Conservation (phyloP, 2,888 invertebrate genomes). For the Heliconius ethilla region DNA sequence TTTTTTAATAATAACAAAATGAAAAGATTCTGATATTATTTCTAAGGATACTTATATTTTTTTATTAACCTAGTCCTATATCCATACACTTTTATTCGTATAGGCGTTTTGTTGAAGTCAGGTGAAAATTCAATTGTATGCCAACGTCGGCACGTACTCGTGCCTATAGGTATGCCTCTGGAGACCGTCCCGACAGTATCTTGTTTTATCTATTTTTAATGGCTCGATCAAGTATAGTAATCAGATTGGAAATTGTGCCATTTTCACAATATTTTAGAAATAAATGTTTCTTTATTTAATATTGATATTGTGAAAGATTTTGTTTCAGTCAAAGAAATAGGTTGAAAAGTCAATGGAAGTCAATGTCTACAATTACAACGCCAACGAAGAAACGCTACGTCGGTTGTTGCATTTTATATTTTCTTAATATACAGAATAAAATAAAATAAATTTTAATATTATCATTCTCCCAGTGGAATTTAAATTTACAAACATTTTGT, state of each 20-base stretch:
- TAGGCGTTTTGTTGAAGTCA: conserved; percentile 53
- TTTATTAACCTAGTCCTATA: background rate
- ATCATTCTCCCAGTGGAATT: no score
- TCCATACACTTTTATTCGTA: conserved; percentile 39
- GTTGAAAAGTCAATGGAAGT: no score
- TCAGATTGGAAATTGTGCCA: conserved; percentile 56
- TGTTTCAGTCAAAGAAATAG: background rate
- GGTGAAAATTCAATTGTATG: conserved; percentile 73
- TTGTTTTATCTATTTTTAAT: conserved; percentile 79
- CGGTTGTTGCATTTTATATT: no score
- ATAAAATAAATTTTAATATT: no score
- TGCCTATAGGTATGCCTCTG: no score
- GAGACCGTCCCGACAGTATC: conserved; percentile 68
- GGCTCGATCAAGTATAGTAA: conserved; percentile 70
- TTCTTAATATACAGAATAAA: no score
- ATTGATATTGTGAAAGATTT: background rate
- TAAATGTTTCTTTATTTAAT: background rate
- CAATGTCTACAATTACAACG: no score
- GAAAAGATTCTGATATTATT: background rate
- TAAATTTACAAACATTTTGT: no score
- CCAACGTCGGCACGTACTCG: conserved; percentile 63
- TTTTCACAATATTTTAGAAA: conserved; percentile 9
- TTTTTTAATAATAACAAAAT: no score
- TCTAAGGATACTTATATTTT: background rate
- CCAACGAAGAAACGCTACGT: no score